A percentile compares a stretch with the other conserved stretches of the same genome.
phyloP scores from a whole-genome alignment of 2,888 invertebrate species.

The Stenurella melanura region DNA sequence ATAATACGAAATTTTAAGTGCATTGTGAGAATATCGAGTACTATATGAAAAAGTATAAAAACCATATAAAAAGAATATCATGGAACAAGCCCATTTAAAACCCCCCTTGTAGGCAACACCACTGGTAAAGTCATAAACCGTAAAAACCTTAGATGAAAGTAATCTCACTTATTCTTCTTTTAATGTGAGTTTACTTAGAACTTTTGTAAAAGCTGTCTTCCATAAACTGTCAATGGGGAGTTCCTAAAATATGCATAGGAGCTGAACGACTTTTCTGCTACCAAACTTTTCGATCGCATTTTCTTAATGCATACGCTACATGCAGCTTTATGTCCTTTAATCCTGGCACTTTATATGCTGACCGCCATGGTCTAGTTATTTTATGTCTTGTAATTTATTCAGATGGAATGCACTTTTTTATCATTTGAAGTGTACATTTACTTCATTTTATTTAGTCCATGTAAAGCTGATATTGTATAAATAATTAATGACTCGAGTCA shows the following conservation, averaged over 20 bases:
- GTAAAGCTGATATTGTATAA: too few relatives aligned
- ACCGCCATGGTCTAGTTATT: conserved; percentile 13
- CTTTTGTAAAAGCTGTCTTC: background rate
- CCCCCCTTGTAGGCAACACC: background rate
- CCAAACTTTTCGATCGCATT: conserved; percentile 18
- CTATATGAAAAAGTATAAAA: too few relatives aligned
- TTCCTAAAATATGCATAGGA: conserved; percentile 16
- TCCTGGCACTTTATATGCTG: conserved; percentile 10
- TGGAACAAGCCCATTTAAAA: too few relatives aligned
- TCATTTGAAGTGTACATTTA: too few relatives aligned
- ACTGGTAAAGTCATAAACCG: conserved; percentile 12
- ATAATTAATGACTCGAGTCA: too few relatives aligned
- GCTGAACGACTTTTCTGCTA: conserved; percentile 1
- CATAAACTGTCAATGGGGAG: conserved; percentile 24
- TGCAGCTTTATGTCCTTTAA: conserved; percentile 8
- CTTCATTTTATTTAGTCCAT: too few relatives aligned
- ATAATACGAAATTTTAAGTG: too few relatives aligned
- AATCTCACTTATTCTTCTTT: conserved; percentile 15
- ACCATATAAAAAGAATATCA: too few relatives aligned
- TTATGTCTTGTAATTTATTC: conserved; percentile 16
- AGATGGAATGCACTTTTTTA: conserved; percentile 5
- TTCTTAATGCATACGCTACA: conserved; percentile 13
- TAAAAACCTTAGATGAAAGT: conserved; percentile 31
- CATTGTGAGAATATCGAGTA: too few relatives aligned
- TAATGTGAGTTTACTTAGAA: background rate